These are phyloP conservation scores for Synanthedon formicaeformis DNA, from an alignment of 2,888 invertebrate species.

Conservation along the genomic window DNA sequence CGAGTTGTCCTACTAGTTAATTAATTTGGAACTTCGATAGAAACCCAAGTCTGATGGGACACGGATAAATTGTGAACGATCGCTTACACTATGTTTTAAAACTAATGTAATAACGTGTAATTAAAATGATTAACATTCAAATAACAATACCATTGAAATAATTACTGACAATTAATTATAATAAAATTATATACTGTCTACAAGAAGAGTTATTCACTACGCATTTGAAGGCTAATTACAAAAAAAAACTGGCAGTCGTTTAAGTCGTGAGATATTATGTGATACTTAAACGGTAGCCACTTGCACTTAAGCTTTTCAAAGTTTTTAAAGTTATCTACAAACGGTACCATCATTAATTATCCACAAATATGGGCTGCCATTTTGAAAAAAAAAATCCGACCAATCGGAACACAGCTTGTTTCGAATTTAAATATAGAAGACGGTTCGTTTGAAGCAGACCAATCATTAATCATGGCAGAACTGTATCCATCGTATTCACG, in stretches of 20 bases:
- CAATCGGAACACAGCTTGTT: slow-evolving; percentile 32
- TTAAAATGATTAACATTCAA: not conserved
- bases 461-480: slow-evolving; percentile 52
- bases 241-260: slow-evolving; percentile 12
- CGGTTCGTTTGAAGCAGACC: slow-evolving; percentile 3
- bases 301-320: slow-evolving; percentile 40
- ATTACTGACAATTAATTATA: not conserved
- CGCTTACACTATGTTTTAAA: not conserved
- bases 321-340: slow-evolving; percentile 37
- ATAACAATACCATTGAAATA: not conserved
- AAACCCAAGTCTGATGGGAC: slow-evolving; percentile 31
- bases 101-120: not conserved
- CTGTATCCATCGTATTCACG: slow-evolving; percentile 16
- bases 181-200: not conserved
- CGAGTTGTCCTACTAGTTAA: slow-evolving; percentile 30
- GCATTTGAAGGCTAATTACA: not conserved
- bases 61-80: slow-evolving; percentile 22
- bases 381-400: slow-evolving; percentile 44
- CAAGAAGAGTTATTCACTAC: not conserved
- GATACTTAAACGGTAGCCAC: slow-evolving; percentile 44
- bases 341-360: slow-evolving; percentile 52
- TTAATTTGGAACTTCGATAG: slow-evolving; percentile 44
- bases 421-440: slow-evolving; percentile 54
- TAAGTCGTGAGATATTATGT: slow-evolving; percentile 45
- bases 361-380: slow-evolving; percentile 58